Evolutionary conservation across 2,113 vertebrate genomes (phyloP).

Genomic region (Phycodurus eques): DNA sequence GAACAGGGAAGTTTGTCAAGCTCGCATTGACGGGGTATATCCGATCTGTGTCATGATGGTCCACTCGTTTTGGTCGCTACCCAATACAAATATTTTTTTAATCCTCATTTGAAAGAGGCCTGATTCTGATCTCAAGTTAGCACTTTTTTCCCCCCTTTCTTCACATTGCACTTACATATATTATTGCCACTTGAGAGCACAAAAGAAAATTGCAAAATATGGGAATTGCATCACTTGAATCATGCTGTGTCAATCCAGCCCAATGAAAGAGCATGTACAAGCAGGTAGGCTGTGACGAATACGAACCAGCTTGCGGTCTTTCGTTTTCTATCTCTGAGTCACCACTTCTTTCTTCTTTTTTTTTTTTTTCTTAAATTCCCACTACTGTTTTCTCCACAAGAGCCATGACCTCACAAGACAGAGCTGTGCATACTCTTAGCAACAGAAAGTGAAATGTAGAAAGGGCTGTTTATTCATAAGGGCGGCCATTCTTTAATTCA

Average conservation of each 20-base stretch:
- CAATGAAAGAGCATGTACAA: slow-evolving; percentile 12
- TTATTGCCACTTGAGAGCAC: neutral
- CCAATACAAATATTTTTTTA: neutral
- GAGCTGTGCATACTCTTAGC: slow-evolving; percentile 10
- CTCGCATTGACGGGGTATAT: neutral
- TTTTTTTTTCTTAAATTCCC: neutral
- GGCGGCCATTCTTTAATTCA: neutral
- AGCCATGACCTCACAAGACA: neutral
- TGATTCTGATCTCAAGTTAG: neutral
- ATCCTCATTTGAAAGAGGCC: neutral
- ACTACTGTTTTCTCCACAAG: slow-evolving; percentile 22
- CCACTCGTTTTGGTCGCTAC: neutral
- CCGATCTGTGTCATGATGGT: neutral
- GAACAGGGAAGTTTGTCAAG: neutral
- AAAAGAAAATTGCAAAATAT: neutral
- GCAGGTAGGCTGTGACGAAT: slow-evolving; percentile 10
- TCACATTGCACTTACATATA: neutral
- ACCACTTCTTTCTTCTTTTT: slow-evolving; percentile 8
- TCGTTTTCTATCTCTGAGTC: slow-evolving; percentile 33
- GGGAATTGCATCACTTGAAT: neutral
- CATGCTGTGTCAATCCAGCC: neutral
- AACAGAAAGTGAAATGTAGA: neutral
- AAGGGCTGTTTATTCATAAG: neutral
- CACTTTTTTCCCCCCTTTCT: neutral
- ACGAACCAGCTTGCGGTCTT: slow-evolving; percentile 18